Conservation (phyloP, 2,888 invertebrate genomes). For the Diabrotica balteata region DNA sequence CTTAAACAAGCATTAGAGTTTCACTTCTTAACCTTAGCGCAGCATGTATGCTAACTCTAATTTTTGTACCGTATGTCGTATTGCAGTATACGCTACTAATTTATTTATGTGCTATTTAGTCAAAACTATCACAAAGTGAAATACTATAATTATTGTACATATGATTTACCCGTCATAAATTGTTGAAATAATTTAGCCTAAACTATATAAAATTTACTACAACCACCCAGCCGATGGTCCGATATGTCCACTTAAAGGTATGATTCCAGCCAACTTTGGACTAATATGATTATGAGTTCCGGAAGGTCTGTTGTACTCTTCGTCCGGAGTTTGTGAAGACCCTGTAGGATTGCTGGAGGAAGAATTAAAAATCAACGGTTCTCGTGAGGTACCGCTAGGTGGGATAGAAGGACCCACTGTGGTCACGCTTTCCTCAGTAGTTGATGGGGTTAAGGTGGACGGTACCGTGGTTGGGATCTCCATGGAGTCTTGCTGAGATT, state of each 20-base stretch:
- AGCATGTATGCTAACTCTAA: too few species aligned
- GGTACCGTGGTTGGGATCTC: conserved; percentile 53
- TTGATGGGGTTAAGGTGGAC: conserved; percentile 63
- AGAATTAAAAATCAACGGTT: conserved; percentile 69
- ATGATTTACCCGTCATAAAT: conserved; percentile 1
- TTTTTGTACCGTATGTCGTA: too few species aligned
- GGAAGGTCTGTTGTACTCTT: conserved; percentile 57
- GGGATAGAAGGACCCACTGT: conserved; percentile 33
- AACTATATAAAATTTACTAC: conserved; percentile 40
- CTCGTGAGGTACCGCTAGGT: conserved; percentile 57
- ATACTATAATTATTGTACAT: neutral
- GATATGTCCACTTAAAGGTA: conserved; percentile 77
- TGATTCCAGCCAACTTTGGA: conserved; percentile 75
- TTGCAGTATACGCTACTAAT: too few species aligned
- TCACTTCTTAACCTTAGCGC: too few species aligned
- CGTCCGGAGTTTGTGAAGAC: conserved; percentile 59
- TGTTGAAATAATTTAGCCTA: neutral
- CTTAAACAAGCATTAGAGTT: too few species aligned
- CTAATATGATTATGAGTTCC: conserved; percentile 57
- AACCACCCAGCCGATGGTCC: conserved; percentile 75
- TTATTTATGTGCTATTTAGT: too few species aligned
- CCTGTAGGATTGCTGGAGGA: conserved; percentile 59
- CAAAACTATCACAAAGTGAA: too few species aligned
- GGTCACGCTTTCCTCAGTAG: conserved; percentile 56
- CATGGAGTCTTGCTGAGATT: conserved; percentile 69